Evolutionary conservation across 2,113 vertebrate genomes (phyloP), one percentile per base, ranked within the genome.

Genomic region (Tiliqua scincoides): DNA sequence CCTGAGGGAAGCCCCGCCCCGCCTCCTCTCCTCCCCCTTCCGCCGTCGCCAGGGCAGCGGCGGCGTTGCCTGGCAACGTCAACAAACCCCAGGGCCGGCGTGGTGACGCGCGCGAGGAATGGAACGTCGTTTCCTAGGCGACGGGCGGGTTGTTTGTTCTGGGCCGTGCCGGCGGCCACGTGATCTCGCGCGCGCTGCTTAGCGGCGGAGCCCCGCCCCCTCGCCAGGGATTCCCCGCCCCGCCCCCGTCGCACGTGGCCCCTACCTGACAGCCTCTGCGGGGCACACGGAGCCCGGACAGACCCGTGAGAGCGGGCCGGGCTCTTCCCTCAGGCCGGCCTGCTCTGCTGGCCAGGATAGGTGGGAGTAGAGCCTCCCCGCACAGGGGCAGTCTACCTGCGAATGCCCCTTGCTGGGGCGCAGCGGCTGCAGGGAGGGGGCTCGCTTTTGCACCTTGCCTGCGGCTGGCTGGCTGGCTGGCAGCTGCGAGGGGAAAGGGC

Each of bases 41-140:
- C 89, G 91, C 86, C 87, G 81, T 82, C 52, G 68, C 57, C 83
- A n/a, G 17, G 72, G 72, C 59, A 92, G 96, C 93, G 93, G 96
- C 93, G 96, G 80, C 82, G 97, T 97, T 97, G 96, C 97, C 93
- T 93, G 91, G 97, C 95, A 79, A 95, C 97, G 96, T 95, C 93
- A 98, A 97, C 97, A 97, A 96, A 96, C 48, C 93, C 91, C 93
- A 92, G 90, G 95, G 95, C 94, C 94, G 96, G 95, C 97, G 96
- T 95, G 85, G 84, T 94, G 95, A 93, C 96, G 96, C 96, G 91
- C 23, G 95, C 63, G 87, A 86, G 15, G 91, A 89, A 89, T 90
- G 93, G 91, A 91, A 96, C 97, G 96, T 94, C 94, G 95, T 97
- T 91, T 95, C 97, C 95, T 94, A 86, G 93, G 95, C 90, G 87